Evolutionary conservation across 2,113 vertebrate species (phyloP).

Genomic region (Syrrhaptes paradoxus): DNA sequence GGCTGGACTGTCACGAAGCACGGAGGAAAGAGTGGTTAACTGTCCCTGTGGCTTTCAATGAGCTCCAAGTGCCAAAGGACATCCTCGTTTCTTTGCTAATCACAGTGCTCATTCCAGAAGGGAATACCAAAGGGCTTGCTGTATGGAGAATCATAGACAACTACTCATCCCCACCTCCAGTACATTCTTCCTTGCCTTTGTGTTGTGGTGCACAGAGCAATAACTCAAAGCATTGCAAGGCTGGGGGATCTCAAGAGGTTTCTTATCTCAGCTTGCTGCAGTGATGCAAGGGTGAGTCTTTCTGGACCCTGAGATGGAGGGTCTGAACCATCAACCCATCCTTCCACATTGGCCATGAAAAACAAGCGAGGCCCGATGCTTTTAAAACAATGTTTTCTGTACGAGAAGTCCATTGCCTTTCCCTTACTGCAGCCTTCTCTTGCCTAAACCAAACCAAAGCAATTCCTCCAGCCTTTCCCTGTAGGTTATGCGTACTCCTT

Average conservation of each 20-base stretch:
- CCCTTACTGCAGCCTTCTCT: not conserved
- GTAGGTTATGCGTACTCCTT: not conserved
- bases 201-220: not conserved
- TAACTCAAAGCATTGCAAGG: not conserved
- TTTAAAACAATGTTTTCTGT: not conserved
- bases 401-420: not conserved
- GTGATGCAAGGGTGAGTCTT: not conserved
- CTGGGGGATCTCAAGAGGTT: not conserved
- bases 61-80: not conserved
- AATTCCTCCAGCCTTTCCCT: not conserved
- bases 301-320: not conserved
- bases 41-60: not conserved
- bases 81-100: not conserved
- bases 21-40: not conserved
- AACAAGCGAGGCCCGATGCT: not conserved
- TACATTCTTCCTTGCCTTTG: not conserved
- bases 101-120: not conserved
- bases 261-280: not conserved
- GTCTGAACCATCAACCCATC: not conserved
- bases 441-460: not conserved
- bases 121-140: accelerated
- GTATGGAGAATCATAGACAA: not conserved
- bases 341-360: not conserved
- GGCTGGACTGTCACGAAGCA: not conserved
- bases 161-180: accelerated